Conservation (phyloP, 2,888 invertebrate genomes). For the Agrilus mali region DNA sequence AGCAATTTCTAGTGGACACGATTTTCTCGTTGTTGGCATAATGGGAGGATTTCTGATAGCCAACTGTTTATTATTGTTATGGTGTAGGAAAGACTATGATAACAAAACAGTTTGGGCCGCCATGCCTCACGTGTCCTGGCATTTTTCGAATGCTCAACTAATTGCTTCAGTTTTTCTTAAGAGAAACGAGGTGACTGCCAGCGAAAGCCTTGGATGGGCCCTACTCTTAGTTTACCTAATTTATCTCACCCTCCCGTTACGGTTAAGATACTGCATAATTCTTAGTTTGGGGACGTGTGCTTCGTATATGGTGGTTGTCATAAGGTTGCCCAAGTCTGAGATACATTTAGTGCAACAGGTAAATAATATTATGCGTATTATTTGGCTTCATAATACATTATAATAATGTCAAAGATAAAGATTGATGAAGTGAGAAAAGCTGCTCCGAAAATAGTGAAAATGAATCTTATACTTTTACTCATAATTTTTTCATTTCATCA, state of each 20-base stretch:
- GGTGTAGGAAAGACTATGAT: constrained; percentile 26
- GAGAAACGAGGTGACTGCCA: constrained; percentile 42
- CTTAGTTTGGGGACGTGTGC: constrained; percentile 48
- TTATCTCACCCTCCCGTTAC: constrained; percentile 59
- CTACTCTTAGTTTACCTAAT: constrained; percentile 59
- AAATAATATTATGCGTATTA: constrained; percentile 13
- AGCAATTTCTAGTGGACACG: constrained; percentile 40
- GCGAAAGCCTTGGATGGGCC: constrained; percentile 60
- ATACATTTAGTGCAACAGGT: constrained; percentile 39
- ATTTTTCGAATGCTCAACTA: constrained; percentile 48
- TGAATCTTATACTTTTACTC: too few relatives aligned
- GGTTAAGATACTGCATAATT: constrained; percentile 48
- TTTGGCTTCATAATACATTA: too few relatives aligned
- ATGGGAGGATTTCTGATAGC: constrained; percentile 30
- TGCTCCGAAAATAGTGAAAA: too few relatives aligned
- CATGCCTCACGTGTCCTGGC: constrained; percentile 53
- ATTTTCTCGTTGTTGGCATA: constrained; percentile 25
- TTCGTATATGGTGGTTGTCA: constrained; percentile 45
- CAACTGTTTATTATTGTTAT: constrained; percentile 30
- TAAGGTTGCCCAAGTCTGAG: constrained; percentile 42
- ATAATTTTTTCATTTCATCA: too few relatives aligned
- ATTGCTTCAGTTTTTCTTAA: constrained; percentile 49
- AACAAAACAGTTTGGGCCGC: constrained; percentile 38
- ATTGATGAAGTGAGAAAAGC: too few relatives aligned
- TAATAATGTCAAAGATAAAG: too few relatives aligned